These are phyloP conservation scores for Chaenocephalus aceratus DNA, from an alignment of 2,113 vertebrate genomes.

Conservation along the genomic window DNA sequence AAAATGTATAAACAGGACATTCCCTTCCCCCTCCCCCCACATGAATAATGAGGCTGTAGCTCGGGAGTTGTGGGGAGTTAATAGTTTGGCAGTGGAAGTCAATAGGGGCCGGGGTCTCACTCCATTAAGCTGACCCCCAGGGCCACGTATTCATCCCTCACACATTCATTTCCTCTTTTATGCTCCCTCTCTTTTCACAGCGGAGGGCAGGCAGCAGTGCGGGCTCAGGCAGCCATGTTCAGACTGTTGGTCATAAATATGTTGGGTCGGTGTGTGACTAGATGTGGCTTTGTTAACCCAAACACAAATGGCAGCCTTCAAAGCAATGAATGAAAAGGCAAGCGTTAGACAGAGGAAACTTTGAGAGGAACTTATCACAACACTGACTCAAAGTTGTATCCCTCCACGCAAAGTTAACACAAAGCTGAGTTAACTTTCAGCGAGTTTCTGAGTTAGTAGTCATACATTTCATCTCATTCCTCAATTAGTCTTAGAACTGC, in stretches of 20 bases:
- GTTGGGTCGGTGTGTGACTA: conserved; percentile 80
- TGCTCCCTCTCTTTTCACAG: conserved; percentile 92
- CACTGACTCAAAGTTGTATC: neutral
- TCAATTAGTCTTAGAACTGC: neutral
- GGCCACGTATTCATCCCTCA: conserved; percentile 96
- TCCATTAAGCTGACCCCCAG: conserved; percentile 99
- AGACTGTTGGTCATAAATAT: conserved; percentile 98
- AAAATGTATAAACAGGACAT: conserved; percentile 55
- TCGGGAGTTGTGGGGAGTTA: conserved; percentile 94
- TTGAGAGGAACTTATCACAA: conserved; percentile 59
- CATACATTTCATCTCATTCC: neutral
- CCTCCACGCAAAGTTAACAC: neutral
- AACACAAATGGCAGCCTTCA: conserved; percentile 86
- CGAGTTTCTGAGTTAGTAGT: neutral
- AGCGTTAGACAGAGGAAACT: conserved; percentile 79
- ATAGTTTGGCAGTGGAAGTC: conserved; percentile 96
- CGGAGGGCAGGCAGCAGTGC: conserved; percentile 88
- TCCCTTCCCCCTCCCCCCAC: conserved; percentile 62
- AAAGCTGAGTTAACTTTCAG: conserved; percentile 1
- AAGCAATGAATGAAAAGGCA: conserved; percentile 91
- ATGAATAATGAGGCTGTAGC: conserved; percentile 94
- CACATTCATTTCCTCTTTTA: conserved; percentile 99
- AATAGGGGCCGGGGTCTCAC: conserved; percentile 96
- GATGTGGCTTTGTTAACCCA: conserved; percentile 93
- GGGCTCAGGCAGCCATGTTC: conserved; percentile 87